A percentile compares a stretch with the other conserved stretches of the same genome.
Evolutionary conservation across 1,140 invertebrate genomes (phyloP).

Genomic region (Drosophila persimilis): DNA sequence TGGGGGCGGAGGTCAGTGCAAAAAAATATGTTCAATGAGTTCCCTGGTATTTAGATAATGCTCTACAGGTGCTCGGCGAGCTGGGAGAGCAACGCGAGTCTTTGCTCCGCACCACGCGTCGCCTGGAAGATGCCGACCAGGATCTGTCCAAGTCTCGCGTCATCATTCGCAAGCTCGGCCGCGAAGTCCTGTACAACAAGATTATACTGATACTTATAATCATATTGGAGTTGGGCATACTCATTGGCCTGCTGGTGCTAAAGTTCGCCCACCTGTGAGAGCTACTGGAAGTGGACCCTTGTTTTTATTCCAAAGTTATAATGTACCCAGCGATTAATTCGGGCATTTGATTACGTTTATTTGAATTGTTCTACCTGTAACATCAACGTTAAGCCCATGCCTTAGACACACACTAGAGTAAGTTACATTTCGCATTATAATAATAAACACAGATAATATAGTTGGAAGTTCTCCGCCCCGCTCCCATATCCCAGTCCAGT

Average conservation of each 20-base stretch:
- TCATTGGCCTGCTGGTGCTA: constrained; percentile 64
- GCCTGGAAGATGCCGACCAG: constrained; percentile 83
- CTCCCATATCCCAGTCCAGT: neutral
- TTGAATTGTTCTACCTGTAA: constrained; percentile 36
- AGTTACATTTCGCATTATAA: constrained; percentile 39
- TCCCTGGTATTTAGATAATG: neutral
- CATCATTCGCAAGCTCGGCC: constrained; percentile 82
- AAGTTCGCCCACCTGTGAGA: constrained; percentile 61
- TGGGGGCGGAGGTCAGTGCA: constrained; percentile 88
- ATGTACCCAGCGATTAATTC: constrained; percentile 2
- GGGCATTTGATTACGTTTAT: constrained; percentile 60
- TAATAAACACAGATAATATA: constrained; percentile 72
- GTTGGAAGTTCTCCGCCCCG: constrained; percentile 4
- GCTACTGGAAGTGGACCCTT: neutral
- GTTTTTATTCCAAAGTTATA: constrained; percentile 47
- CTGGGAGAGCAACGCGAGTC: constrained; percentile 84
- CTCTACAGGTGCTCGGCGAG: constrained; percentile 75
- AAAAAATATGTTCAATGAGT: neutral
- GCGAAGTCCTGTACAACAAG: constrained; percentile 84
- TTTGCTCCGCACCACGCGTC: constrained; percentile 82
- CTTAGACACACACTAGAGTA: constrained; percentile 59
- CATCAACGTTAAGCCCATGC: constrained; percentile 34
- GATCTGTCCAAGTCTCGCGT: constrained; percentile 81
- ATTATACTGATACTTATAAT: constrained; percentile 84
- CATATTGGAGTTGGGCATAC: constrained; percentile 81